phyloP scores from a whole-genome alignment of 2,888 invertebrate genomes.

The Malacosoma neustria region DNA sequence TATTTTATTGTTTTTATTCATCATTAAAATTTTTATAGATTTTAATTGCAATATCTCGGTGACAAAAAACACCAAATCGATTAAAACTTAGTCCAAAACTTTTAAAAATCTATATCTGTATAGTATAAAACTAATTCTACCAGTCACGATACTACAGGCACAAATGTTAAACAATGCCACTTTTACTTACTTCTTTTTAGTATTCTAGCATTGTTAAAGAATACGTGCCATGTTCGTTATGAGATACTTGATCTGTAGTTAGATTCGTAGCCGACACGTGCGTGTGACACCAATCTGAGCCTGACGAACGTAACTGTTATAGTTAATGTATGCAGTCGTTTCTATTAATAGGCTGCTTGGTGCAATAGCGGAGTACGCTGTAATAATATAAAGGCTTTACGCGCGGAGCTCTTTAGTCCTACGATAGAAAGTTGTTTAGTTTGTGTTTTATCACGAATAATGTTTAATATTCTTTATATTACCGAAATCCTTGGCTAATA shows the following conservation, averaged over 20 bases:
- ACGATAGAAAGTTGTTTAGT: background rate
- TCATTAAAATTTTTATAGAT: too few species aligned
- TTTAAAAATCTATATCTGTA: too few species aligned
- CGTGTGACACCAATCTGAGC: slow-evolving; percentile 42
- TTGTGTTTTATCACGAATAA: too few species aligned
- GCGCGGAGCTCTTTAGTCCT: background rate
- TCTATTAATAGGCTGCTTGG: slow-evolving; percentile 35
- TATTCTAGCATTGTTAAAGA: slow-evolving; percentile 5
- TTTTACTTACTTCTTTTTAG: background rate
- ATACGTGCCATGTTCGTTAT: background rate
- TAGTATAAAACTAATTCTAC: too few species aligned
- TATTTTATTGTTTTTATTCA: too few species aligned
- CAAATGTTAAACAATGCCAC: background rate
- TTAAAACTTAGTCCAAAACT: too few species aligned
- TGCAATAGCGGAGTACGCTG: background rate
- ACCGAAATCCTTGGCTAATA: too few species aligned
- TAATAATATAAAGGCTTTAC: background rate
- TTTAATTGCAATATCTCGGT: too few species aligned
- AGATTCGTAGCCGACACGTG: slow-evolving; percentile 22
- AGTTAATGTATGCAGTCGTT: slow-evolving; percentile 38
- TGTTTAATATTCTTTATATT: too few species aligned
- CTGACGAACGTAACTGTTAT: slow-evolving; percentile 39
- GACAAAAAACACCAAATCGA: too few species aligned
- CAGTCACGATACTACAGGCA: too few species aligned
- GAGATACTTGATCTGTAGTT: slow-evolving; percentile 1